A percentile compares a stretch with the other conserved stretches of the same genome.
These are phyloP conservation scores for Ramazzottius varieornatus DNA, from an alignment of 2,888 invertebrate genomes.

Conservation along the genomic window DNA sequence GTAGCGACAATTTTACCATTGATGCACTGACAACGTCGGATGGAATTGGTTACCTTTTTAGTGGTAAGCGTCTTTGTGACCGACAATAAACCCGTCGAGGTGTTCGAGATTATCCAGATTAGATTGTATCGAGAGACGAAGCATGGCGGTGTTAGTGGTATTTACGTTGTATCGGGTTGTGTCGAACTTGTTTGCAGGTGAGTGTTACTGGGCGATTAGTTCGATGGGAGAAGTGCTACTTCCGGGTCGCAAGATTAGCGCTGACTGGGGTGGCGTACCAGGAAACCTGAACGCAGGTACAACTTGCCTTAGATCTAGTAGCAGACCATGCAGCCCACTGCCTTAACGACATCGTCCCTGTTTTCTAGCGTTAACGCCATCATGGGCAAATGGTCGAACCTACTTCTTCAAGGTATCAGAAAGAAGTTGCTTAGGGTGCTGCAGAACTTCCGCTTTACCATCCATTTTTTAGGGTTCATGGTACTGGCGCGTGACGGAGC, in stretches of 20 bases:
- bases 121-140: no score
- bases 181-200: background rate
- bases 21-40: background rate
- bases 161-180: background rate
- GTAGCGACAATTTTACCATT: background rate
- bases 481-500: conserved; percentile 18
- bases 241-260: conserved; percentile 11
- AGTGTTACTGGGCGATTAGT: background rate
- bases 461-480: conserved; percentile 12
- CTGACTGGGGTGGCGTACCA: conserved; percentile 15
- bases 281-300: conserved; percentile 18
- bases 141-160: background rate
- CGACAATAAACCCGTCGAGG: no score
- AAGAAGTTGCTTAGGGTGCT: background rate
- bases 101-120: no score
- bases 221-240: conserved; percentile 1
- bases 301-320: no score
- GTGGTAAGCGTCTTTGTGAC: background rate
- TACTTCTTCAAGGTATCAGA: conserved; percentile 18
- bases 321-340: no score
- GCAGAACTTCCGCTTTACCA: background rate
- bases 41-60: background rate
- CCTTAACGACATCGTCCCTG: no score
- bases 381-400: conserved; percentile 18
- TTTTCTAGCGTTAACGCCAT: background rate